A percentile compares a stretch with the other conserved stretches of the same genome.
phyloP scores from a whole-genome alignment of 2,113 vertebrate species.

The Mesocricetus auratus region DNA sequence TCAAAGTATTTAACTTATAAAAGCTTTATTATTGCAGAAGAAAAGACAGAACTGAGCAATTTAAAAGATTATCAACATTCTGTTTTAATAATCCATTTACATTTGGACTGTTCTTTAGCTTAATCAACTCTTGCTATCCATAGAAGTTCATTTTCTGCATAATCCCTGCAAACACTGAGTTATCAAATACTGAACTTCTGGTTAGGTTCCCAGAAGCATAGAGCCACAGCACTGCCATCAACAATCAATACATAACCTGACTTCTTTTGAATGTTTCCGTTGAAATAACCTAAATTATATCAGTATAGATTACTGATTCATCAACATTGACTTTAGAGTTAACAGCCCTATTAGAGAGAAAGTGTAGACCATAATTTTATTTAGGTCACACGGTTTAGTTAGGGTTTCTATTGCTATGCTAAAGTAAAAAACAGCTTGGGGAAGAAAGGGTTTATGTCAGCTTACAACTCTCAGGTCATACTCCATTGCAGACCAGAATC shows the following conservation, averaged over 20 bases:
- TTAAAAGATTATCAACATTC: neutral
- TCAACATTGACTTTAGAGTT: neutral
- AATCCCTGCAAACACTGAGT: neutral
- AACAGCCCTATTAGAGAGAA: neutral
- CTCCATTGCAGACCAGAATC: neutral
- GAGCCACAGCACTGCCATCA: neutral
- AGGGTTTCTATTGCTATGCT: neutral
- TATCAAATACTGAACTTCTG: neutral
- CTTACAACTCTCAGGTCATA: neutral
- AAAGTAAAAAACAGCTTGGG: neutral
- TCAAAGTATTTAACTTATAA: neutral
- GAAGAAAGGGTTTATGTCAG: neutral
- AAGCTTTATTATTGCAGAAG: neutral
- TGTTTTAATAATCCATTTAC: neutral
- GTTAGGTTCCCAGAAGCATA: neutral
- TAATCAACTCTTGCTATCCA: neutral
- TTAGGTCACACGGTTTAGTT: neutral
- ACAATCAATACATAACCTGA: neutral
- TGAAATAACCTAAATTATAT: neutral
- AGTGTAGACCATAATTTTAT: neutral
- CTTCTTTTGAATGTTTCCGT: neutral
- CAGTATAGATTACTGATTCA: neutral
- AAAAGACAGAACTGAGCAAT: slow-evolving; percentile 20
- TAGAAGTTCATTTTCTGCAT: neutral
- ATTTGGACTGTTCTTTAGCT: neutral